phyloP scores from a whole-genome alignment of 2,888 invertebrate genomes.

The Ophion ventricosus region DNA sequence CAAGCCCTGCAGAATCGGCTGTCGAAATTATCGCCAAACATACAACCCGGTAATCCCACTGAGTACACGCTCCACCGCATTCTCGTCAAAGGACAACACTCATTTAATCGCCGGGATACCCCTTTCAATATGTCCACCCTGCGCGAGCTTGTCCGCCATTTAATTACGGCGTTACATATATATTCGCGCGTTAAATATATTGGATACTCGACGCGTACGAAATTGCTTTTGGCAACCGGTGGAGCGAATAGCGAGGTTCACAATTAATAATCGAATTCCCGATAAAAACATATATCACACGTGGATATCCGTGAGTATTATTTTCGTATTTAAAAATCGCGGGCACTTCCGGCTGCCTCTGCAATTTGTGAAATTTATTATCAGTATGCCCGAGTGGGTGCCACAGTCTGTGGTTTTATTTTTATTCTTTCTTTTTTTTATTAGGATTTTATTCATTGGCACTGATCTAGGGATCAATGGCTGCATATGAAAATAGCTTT shows the following conservation, averaged over 20 bases:
- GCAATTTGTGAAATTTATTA: slow-evolving; percentile 36
- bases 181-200: slow-evolving; percentile 18
- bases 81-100: not conserved
- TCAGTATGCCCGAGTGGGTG: not conserved
- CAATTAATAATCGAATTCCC: slow-evolving; percentile 53
- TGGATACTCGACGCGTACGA: slow-evolving; percentile 8
- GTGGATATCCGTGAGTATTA: slow-evolving; percentile 25
- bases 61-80: no score
- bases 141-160: not conserved
- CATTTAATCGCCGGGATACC: slow-evolving; percentile 19
- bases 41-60: no score
- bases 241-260: slow-evolving; percentile 8
- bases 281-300: slow-evolving; percentile 39
- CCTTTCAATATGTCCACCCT: not conserved
- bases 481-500: no score
- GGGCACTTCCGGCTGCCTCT: slow-evolving; percentile 5
- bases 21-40: no score
- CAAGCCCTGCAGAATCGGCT: no score
- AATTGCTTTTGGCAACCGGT: slow-evolving; percentile 32
- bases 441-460: slow-evolving; percentile 34
- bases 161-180: slow-evolving; percentile 9
- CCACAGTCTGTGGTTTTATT: not conserved
- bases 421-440: slow-evolving; percentile 4
- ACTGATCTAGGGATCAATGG: slow-evolving; percentile 29
- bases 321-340: slow-evolving; percentile 47